phyloP scores from a whole-genome alignment of 2,888 invertebrate genomes.

The Allygus modestus region DNA sequence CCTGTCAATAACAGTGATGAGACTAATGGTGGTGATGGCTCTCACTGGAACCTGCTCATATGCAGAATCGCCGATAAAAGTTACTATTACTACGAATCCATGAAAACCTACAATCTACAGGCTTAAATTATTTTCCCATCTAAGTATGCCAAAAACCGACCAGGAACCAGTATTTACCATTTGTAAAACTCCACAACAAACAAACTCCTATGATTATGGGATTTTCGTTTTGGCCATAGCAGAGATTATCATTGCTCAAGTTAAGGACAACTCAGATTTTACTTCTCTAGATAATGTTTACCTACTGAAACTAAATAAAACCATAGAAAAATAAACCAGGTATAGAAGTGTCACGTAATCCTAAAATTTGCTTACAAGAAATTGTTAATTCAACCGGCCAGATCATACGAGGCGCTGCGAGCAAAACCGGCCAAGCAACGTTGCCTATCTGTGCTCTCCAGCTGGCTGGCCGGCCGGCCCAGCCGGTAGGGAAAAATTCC shows the following conservation, averaged over 20 bases:
- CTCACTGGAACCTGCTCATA: conserved; percentile 21
- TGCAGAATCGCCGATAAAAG: not conserved
- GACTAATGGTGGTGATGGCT: not conserved
- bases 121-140: not conserved
- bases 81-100: not conserved
- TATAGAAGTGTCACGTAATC: too few species aligned
- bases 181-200: conserved; percentile 11
- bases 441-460: too few species aligned
- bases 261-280: not conserved
- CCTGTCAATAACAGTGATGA: not conserved
- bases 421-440: too few species aligned
- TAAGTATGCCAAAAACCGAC: not conserved
- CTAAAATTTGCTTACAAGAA: too few species aligned
- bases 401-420: too few species aligned
- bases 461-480: too few species aligned
- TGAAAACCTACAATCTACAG: not conserved
- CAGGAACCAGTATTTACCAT: not conserved
- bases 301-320: not conserved
- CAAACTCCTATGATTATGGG: conserved; percentile 10
- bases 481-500: too few species aligned
- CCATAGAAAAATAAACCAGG: too few species aligned
- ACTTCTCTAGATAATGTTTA: not conserved
- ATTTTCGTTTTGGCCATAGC: not conserved
- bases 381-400: too few species aligned
- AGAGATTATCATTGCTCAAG: not conserved